A percentile compares a stretch with the other conserved stretches of the same genome.
phyloP scores from a whole-genome alignment of 2,888 invertebrate species.

The Timandra comae region DNA sequence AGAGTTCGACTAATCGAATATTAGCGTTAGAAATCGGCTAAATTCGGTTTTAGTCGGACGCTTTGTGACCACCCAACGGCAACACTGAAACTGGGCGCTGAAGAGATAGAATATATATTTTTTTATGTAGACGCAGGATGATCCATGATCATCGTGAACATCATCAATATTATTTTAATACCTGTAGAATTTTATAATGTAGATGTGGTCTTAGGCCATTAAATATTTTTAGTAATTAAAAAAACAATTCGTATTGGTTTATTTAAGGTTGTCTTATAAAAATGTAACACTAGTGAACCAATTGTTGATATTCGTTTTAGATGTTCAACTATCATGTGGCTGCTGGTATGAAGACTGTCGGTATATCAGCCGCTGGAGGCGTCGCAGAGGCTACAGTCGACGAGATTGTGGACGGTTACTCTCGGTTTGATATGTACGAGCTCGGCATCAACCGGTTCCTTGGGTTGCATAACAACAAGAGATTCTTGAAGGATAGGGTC shows the following conservation, averaged over 20 bases:
- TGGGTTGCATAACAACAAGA: conserved; percentile 95
- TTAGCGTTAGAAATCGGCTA: conserved; percentile 11
- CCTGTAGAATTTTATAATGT: no score
- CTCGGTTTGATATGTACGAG: conserved; percentile 90
- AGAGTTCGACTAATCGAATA: conserved; percentile 6
- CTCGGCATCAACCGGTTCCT: conserved; percentile 93
- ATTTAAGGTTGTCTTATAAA: no score
- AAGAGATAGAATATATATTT: background rate
- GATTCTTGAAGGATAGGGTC: conserved; percentile 93
- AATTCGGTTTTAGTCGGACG: conserved; percentile 18
- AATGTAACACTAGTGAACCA: no score
- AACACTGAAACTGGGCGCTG: background rate
- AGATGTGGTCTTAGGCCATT: no score
- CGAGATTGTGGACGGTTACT: conserved; percentile 88
- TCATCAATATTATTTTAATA: no score
- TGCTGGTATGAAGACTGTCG: conserved; percentile 97
- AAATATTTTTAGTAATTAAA: no score
- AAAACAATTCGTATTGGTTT: no score
- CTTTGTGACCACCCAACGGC: background rate
- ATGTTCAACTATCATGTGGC: conserved; percentile 93
- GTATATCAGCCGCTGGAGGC: conserved; percentile 96
- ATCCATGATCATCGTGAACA: no score
- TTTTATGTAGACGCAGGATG: no score
- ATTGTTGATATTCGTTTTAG: no score
- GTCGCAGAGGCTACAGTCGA: conserved; percentile 94